A percentile compares a stretch with the other conserved stretches of the same genome.
phyloP scores from a whole-genome alignment of 2,797 vertebrate species.

The Karalla daura region DNA sequence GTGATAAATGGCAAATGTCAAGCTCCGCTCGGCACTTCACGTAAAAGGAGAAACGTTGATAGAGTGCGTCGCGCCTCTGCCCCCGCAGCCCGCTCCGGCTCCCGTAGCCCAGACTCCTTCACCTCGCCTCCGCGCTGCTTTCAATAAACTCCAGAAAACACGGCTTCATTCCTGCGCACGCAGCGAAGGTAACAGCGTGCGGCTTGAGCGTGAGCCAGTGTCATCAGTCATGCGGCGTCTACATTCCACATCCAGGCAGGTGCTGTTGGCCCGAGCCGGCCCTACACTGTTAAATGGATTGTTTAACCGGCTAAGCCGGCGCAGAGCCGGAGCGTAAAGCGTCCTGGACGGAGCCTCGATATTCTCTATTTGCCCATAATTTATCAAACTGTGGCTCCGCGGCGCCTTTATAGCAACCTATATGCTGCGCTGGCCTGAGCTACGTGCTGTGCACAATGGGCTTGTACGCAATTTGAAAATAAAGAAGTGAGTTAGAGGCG shows the following conservation, averaged over 20 bases:
- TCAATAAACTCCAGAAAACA: constrained; percentile 19
- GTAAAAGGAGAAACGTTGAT: constrained; percentile 31
- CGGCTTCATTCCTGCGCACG: constrained; percentile 19
- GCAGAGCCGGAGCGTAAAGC: constrained; percentile 57
- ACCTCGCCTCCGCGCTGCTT: constrained; percentile 21
- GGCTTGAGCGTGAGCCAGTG: constrained; percentile 49
- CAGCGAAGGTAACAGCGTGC: constrained; percentile 34
- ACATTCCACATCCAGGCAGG: constrained; percentile 53
- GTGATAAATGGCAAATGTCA: constrained; percentile 35
- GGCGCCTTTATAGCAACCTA: constrained; percentile 25
- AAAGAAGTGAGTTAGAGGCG: neutral
- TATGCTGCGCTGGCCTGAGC: constrained; percentile 14
- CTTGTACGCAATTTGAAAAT: constrained; percentile 4
- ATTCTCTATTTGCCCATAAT: constrained; percentile 64
- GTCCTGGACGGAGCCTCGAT: constrained; percentile 55
- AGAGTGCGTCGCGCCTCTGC: constrained; percentile 8
- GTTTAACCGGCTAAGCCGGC: constrained; percentile 59
- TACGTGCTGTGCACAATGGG: neutral
- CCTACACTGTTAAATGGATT: constrained; percentile 57
- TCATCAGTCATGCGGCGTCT: constrained; percentile 60
- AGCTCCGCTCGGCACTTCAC: constrained; percentile 20
- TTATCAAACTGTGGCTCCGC: constrained; percentile 50
- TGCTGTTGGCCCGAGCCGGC: constrained; percentile 45
- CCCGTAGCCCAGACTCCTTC: constrained; percentile 12
- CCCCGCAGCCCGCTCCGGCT: constrained; percentile 6